Conservation (phyloP, 2,888 invertebrate genomes). For the Hipparchia semele region DNA sequence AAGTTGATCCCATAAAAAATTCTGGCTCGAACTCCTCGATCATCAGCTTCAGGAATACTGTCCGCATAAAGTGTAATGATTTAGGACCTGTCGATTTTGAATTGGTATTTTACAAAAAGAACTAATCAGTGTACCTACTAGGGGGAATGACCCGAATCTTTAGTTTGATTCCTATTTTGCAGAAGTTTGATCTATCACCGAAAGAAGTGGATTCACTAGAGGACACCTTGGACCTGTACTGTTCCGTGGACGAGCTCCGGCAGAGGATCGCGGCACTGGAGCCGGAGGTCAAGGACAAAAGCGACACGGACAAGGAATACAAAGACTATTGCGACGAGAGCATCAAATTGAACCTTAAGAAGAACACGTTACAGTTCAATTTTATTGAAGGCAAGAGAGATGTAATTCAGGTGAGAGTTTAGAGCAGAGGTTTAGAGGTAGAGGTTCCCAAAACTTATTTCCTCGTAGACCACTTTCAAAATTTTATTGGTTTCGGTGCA, state of each 20-base stretch:
- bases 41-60: too few species aligned
- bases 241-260: slow-evolving; percentile 85
- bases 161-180: slow-evolving; percentile 43
- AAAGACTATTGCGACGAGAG: slow-evolving; percentile 59
- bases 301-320: slow-evolving; percentile 54
- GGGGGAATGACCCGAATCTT: neutral
- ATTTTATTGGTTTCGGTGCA: too few species aligned
- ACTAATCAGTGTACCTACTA: too few species aligned
- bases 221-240: slow-evolving; percentile 85
- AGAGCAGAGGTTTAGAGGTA: too few species aligned
- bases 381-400: slow-evolving; percentile 78
- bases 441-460: too few species aligned
- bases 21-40: too few species aligned
- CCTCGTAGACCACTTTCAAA: too few species aligned
- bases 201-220: slow-evolving; percentile 79
- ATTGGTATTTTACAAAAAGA: too few species aligned
- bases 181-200: slow-evolving; percentile 77
- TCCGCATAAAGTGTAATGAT: too few species aligned
- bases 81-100: too few species aligned
- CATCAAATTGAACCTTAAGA: slow-evolving; percentile 65
- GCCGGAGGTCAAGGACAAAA: slow-evolving; percentile 66
- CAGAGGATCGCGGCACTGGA: slow-evolving; percentile 78
- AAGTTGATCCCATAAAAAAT: too few species aligned
- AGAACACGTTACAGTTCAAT: slow-evolving; percentile 75
- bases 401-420: slow-evolving; percentile 63